Percentiles rank a stretch among this genome's conserved stretches.
phyloP scores from a whole-genome alignment of 2,888 invertebrate genomes.

The Heliconius erato region DNA sequence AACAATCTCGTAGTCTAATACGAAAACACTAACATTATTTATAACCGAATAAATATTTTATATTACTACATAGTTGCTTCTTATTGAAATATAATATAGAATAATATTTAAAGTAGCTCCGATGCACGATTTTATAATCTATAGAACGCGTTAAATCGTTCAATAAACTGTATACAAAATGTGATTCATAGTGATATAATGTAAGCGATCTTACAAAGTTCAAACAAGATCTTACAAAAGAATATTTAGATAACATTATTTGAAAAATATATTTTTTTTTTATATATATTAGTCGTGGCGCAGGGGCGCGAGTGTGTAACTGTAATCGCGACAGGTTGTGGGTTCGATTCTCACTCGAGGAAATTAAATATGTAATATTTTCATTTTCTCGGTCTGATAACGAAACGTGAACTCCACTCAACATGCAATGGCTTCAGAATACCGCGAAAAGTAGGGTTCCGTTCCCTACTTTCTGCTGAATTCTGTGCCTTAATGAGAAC shows the following conservation, averaged over 20 bases:
- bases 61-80: background rate
- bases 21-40: background rate
- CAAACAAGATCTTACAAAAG: background rate
- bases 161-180: slow-evolving; percentile 15
- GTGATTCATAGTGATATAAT: slow-evolving; percentile 20
- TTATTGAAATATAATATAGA: slow-evolving; percentile 2
- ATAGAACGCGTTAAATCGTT: slow-evolving; percentile 7
- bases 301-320: background rate
- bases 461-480: no score
- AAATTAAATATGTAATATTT: background rate
- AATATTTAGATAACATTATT: background rate
- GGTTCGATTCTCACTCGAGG: background rate
- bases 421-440: no score
- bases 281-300: no score
- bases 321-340: background rate
- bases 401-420: no score
- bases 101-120: slow-evolving; percentile 3
- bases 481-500: background rate
- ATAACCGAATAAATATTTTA: background rate
- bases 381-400: no score
- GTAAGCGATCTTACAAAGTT: background rate
- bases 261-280: background rate
- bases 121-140: slow-evolving; percentile 16
- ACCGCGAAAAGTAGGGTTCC: no score
- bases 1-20: background rate